These are phyloP conservation scores for Hyppa rectilinea DNA, from an alignment of 2,888 invertebrate genomes.

Conservation along the genomic window DNA sequence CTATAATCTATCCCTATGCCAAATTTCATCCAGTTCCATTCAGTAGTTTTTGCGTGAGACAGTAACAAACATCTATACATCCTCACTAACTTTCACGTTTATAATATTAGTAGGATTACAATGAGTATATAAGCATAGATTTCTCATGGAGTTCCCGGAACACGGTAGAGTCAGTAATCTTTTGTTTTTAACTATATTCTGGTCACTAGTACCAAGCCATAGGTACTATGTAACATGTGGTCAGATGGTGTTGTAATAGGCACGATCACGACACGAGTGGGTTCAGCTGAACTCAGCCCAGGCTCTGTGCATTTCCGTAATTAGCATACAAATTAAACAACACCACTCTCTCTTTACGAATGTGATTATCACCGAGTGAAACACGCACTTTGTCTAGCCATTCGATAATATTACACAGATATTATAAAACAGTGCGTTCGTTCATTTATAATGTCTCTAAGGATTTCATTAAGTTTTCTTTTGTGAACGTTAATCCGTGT, in stretches of 20 bases:
- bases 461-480: not conserved
- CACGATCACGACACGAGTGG: not conserved
- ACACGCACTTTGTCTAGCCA: constrained; percentile 42
- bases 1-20: no score
- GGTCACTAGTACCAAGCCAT: no score
- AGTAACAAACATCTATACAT: no score
- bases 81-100: no score
- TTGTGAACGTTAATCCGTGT: no score
- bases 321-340: constrained; percentile 58
- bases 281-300: constrained; percentile 5
- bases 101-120: no score
- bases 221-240: not conserved
- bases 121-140: not conserved
- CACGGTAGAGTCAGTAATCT: no score
- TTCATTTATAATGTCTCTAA: not conserved
- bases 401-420: constrained; percentile 38
- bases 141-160: no score
- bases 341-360: constrained; percentile 55
- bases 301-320: constrained; percentile 35
- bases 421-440: not conserved
- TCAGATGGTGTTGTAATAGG: constrained; percentile 3
- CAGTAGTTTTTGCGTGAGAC: no score
- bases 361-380: constrained; percentile 52
- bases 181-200: not conserved
- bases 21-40: no score